Conservation (phyloP, 2,797 vertebrate genomes). For the Nothura maculosa region DNA sequence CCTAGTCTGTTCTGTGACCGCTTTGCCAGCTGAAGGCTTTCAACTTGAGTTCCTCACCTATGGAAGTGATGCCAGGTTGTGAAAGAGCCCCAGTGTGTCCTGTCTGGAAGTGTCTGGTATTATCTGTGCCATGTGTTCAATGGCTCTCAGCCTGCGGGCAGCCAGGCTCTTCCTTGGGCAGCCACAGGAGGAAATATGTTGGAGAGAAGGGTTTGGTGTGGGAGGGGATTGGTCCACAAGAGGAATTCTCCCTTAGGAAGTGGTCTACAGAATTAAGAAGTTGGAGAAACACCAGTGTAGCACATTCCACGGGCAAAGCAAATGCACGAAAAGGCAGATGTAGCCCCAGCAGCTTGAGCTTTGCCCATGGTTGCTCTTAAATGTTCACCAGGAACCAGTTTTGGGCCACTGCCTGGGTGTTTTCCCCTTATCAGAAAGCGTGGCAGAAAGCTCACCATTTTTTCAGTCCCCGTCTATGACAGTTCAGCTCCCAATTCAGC, state of each 20-base stretch:
- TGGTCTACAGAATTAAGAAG: constrained; percentile 41
- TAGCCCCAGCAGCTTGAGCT: background rate
- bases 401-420: background rate
- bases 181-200: constrained; percentile 55
- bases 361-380: background rate
- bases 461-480: background rate
- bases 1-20: background rate
- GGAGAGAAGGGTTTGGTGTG: constrained; percentile 55
- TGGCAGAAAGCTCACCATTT: background rate
- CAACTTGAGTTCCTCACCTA: constrained; percentile 38
- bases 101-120: constrained; percentile 39
- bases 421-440: background rate
- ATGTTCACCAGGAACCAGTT: fast-evolving
- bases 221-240: constrained; percentile 26
- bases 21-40: background rate
- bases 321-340: background rate
- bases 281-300: constrained; percentile 3
- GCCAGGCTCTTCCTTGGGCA: constrained; percentile 56
- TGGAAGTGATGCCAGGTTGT: background rate
- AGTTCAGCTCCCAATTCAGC: background rate
- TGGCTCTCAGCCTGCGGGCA: constrained; percentile 58
- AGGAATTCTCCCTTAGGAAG: constrained; percentile 65
- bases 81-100: constrained; percentile 36
- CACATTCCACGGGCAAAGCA: constrained; percentile 15
- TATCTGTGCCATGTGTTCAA: constrained; percentile 44